Evolutionary conservation across 2,113 vertebrate species (phyloP).

Genomic region (Collichthys lucidus): DNA sequence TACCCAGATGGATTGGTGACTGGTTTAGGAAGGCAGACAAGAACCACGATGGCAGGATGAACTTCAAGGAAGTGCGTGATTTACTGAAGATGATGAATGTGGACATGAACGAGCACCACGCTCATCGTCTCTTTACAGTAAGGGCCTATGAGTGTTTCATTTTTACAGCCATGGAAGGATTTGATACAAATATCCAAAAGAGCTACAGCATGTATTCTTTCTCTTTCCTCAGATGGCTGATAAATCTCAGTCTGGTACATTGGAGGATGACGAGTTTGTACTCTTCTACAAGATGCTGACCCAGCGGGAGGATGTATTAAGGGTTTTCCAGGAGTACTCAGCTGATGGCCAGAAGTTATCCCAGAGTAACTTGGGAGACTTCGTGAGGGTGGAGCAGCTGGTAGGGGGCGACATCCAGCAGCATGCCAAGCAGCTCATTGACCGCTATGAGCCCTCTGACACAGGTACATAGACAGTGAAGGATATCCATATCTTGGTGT

Average conservation of each 20-base stretch:
- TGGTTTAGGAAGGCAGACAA: conserved; percentile 96
- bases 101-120: conserved; percentile 93
- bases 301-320: conserved; percentile 88
- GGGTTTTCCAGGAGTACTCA: conserved; percentile 89
- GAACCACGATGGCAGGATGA: conserved; percentile 94
- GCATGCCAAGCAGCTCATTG: conserved; percentile 87
- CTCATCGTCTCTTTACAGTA: conserved; percentile 91
- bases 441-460: conserved; percentile 90
- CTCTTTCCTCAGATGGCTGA: conserved; percentile 88
- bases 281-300: conserved; percentile 95
- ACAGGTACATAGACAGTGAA: conserved; percentile 79
- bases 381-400: conserved; percentile 90
- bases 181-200: not conserved
- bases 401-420: conserved; percentile 79
- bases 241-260: conserved; percentile 87
- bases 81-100: conserved; percentile 96
- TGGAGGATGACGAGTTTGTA: conserved; percentile 95
- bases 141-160: not conserved
- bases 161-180: not conserved
- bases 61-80: conserved; percentile 90
- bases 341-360: conserved; percentile 91
- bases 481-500: not conserved
- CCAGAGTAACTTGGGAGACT: conserved; percentile 89
- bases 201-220: not conserved
- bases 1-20: conserved; percentile 91